Percentiles rank a stretch among this genome's conserved stretches.
These are phyloP conservation scores for Cotesia vestalis DNA, from an alignment of 1,140 invertebrate genomes.

Conservation along the genomic window DNA sequence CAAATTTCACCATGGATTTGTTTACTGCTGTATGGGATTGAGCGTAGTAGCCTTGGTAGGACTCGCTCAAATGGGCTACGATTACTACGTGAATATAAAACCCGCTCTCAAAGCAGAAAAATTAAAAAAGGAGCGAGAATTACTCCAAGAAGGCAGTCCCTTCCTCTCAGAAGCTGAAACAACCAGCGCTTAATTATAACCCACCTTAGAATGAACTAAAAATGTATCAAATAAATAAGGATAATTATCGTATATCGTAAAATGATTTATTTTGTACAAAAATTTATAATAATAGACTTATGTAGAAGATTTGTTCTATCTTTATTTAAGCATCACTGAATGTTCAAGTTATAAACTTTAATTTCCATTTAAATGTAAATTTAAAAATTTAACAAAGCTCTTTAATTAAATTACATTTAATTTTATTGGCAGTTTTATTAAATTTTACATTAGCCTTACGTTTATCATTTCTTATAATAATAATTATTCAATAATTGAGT, in stretches of 20 bases:
- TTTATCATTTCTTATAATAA: too few relatives aligned
- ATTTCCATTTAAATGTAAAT: too few relatives aligned
- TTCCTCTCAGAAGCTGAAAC: neutral
- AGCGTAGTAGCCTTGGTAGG: slow-evolving; percentile 19
- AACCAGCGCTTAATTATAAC: neutral
- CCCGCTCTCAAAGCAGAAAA: slow-evolving; percentile 37
- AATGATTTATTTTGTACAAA: neutral
- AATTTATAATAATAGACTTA: neutral
- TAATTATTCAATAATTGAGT: too few relatives aligned
- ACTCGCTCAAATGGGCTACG: slow-evolving; percentile 29
- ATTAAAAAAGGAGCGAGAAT: slow-evolving; percentile 38
- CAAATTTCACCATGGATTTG: slow-evolving; percentile 46
- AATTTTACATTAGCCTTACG: too few relatives aligned
- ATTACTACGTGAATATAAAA: slow-evolving; percentile 46
- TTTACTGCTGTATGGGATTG: slow-evolving; percentile 43
- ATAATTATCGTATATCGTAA: too few relatives aligned
- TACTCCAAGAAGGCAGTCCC: slow-evolving; percentile 51
- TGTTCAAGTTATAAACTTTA: too few relatives aligned
- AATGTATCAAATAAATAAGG: too few relatives aligned
- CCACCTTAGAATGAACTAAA: too few relatives aligned
- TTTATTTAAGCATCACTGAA: slow-evolving; percentile 5
- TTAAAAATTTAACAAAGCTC: too few relatives aligned
- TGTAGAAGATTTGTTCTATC: neutral
- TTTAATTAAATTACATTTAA: too few relatives aligned
- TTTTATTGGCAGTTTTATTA: too few relatives aligned